phyloP scores from a whole-genome alignment of 2,113 vertebrate species.

The Lota lota region DNA sequence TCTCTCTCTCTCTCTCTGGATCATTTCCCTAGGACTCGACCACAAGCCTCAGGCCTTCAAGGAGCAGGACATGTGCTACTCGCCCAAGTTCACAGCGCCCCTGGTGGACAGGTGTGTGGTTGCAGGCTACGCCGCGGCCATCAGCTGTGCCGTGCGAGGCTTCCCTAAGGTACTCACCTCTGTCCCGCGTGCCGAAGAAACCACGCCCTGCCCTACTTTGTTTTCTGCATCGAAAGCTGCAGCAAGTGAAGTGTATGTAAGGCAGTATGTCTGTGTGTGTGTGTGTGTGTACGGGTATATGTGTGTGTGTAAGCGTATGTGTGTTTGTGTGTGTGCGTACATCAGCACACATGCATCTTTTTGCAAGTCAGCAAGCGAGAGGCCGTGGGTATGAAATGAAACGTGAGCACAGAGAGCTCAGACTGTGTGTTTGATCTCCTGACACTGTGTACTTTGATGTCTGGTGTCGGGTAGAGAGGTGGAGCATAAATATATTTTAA shows the following conservation, averaged over 20 bases:
- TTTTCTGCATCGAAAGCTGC: no score
- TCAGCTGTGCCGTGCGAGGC: constrained; percentile 86
- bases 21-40: constrained; percentile 67
- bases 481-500: constrained; percentile 41
- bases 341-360: constrained; percentile 13
- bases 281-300: no score
- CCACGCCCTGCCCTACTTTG: constrained; percentile 26
- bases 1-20: no score
- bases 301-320: no score
- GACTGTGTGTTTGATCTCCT: no score
- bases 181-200: neutral
- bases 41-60: constrained; percentile 62
- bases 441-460: no score
- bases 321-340: no score
- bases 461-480: constrained; percentile 43
- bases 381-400: no score
- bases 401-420: no score
- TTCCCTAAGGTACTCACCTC: constrained; percentile 75
- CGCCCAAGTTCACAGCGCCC: constrained; percentile 83
- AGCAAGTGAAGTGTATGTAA: no score
- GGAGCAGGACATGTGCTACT: constrained; percentile 73
- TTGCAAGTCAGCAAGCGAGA: constrained; percentile 25
- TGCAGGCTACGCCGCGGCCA: constrained; percentile 81
- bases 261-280: no score
- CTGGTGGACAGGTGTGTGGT: constrained; percentile 79